phyloP scores from a whole-genome alignment of 2,113 vertebrate genomes.

The Xenus cinereus region DNA sequence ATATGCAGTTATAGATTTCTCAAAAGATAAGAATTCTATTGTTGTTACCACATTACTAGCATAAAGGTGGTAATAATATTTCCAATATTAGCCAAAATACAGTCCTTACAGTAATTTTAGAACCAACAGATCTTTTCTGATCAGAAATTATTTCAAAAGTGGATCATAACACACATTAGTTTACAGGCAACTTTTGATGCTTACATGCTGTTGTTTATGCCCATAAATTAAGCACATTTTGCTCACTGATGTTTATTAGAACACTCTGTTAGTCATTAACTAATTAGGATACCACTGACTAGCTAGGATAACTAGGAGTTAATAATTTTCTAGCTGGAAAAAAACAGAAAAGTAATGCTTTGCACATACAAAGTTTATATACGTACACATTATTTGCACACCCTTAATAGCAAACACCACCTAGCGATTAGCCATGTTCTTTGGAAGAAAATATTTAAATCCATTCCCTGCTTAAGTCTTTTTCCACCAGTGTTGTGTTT shows the following conservation, averaged over 20 bases:
- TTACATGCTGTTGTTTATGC: not conserved
- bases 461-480: not conserved
- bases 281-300: not conserved
- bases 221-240: not conserved
- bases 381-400: not conserved
- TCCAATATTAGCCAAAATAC: not conserved
- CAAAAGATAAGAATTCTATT: not conserved
- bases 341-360: not conserved
- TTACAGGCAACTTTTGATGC: not conserved
- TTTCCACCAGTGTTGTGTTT: not conserved
- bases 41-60: not conserved
- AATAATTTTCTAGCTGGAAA: not conserved
- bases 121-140: not conserved
- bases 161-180: not conserved
- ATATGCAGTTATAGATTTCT: conserved; percentile 5
- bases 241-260: not conserved
- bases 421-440: not conserved
- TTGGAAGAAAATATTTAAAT: not conserved
- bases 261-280: not conserved
- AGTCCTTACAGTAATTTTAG: not conserved
- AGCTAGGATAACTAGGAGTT: not conserved
- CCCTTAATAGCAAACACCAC: not conserved
- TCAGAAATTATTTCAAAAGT: not conserved
- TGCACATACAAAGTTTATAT: not conserved
- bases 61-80: not conserved